Base-by-base conservation (phyloP, 2,797 vertebrate species). In the Harpagifer antarcticus region DNA sequence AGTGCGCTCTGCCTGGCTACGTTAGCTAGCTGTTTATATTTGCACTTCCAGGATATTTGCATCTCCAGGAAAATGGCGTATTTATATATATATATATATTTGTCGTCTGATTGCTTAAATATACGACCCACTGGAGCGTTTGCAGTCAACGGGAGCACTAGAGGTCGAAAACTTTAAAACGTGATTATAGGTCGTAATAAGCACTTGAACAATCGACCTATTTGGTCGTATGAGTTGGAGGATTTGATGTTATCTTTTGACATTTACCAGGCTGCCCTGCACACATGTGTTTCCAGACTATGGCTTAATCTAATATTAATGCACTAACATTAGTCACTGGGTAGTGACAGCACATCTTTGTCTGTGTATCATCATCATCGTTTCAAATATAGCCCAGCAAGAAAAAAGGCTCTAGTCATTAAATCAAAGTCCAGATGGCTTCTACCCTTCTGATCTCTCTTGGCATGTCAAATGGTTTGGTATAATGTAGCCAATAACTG, bases 371-470 rank as follows among this genome's bases (percentile, higher is more conserved):
- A 55, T 59, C 55, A 65, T 64, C 56, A 37, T 37, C 55, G 72
- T 37, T 67, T 80, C 71, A 75, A 57, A 85, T 76, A 58, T 56
- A 63, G 17, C 33, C 20, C 13, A 47, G 9, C 40, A 65, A 60
- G 27, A 65, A 54, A 52, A 61, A 56, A 33, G 50, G 19, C 42
- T 73, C 33, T 60, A 45, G 47, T 70, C 40, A 55, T 85, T 84
- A 57, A 91, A 79, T 76, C 74, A 84, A 57, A 67, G 43, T 60
- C 68, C 81, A 74, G 79, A 87, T 77, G 72, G 64, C 78, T 61
- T 69, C 63, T 14, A 19, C 37, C 49, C 11, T 56, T 55, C 40
- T 64, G 54, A 47, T 68, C 68, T 74, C 61, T 53, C 19, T 74
- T 82, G 80, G 56, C 48, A 45, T 74, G 49, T 73, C 42, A 81